Evolutionary conservation across 2,113 vertebrate species (phyloP).

Genomic region (Leptodactylus fuscus): DNA sequence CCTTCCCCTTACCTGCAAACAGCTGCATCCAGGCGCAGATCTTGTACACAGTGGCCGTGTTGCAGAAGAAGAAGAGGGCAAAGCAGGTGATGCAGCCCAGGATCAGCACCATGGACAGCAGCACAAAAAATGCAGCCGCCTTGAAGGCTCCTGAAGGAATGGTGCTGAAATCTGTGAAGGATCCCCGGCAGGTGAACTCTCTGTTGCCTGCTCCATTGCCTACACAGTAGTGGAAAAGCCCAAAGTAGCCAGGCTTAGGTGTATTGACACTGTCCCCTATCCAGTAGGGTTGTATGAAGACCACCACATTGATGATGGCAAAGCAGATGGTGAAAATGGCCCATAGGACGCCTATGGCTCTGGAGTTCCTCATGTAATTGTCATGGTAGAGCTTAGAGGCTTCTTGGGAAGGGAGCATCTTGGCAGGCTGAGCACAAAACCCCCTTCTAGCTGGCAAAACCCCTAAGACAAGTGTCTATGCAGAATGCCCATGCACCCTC

Average conservation of each 20-base stretch:
- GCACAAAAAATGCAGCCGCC: conserved; percentile 92
- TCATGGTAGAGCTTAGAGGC: conserved; percentile 96
- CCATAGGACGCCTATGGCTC: conserved; percentile 93
- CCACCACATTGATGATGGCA: conserved; percentile 97
- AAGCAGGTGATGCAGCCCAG: conserved; percentile 96
- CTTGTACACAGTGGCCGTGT: conserved; percentile 98
- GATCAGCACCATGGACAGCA: conserved; percentile 96
- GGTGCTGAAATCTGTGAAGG: conserved; percentile 94
- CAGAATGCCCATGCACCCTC: neutral
- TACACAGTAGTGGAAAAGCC: conserved; percentile 95
- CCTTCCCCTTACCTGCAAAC: conserved; percentile 84
- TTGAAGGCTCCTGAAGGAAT: conserved; percentile 95
- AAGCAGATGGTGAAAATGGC: conserved; percentile 98
- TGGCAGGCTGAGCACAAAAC: conserved; percentile 60
- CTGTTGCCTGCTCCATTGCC: conserved; percentile 86
- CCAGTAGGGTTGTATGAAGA: conserved; percentile 98
- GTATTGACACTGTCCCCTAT: conserved; percentile 96
- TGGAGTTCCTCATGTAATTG: conserved; percentile 92
- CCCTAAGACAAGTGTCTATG: conserved; percentile 4
- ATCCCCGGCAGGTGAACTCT: conserved; percentile 90
- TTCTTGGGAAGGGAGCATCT: conserved; percentile 95
- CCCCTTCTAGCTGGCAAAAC: neutral
- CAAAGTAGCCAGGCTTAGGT: conserved; percentile 93
- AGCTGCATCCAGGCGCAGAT: conserved; percentile 99
- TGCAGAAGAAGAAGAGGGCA: conserved; percentile 98